Percentiles rank a stretch among this genome's conserved stretches.
phyloP scores from a whole-genome alignment of 1,140 invertebrate genomes.

The Achatina immaculata region DNA sequence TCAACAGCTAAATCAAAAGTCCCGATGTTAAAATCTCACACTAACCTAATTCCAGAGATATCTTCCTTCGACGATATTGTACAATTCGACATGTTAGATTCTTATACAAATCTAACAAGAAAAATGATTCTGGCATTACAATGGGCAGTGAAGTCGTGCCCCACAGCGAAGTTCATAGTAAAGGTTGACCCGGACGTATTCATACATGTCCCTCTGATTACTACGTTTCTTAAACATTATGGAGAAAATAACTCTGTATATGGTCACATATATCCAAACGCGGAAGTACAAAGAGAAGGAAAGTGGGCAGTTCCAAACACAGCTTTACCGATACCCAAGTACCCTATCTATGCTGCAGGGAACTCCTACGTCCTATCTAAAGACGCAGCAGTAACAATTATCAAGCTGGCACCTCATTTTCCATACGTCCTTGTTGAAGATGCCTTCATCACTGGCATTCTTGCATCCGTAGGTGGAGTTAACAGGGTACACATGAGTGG shows the following conservation, averaged over 20 bases:
- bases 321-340: conserved; percentile 52
- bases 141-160: background rate
- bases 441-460: conserved; percentile 71
- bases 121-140: conserved; percentile 28
- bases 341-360: conserved; percentile 60
- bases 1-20: no score
- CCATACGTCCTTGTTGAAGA: conserved; percentile 69
- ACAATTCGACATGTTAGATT: conserved; percentile 29
- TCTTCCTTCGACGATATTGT: conserved; percentile 19
- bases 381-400: conserved; percentile 48
- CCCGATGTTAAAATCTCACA: background rate
- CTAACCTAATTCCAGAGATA: background rate
- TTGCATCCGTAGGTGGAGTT: conserved; percentile 55
- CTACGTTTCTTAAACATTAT: conserved; percentile 43
- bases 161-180: conserved; percentile 71
- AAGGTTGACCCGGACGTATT: conserved; percentile 76
- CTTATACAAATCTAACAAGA: conserved; percentile 28
- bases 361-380: conserved; percentile 61
- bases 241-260: conserved; percentile 35
- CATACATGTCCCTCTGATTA: conserved; percentile 67
- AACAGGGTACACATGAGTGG: conserved; percentile 37
- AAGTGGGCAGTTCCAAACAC: conserved; percentile 54
- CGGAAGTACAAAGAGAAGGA: conserved; percentile 43
- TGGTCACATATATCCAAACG: conserved; percentile 44
- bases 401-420: conserved; percentile 53